These are phyloP conservation scores for Halcyon smyrnensis DNA, from an alignment of 2,797 vertebrate species.

Conservation along the genomic window DNA sequence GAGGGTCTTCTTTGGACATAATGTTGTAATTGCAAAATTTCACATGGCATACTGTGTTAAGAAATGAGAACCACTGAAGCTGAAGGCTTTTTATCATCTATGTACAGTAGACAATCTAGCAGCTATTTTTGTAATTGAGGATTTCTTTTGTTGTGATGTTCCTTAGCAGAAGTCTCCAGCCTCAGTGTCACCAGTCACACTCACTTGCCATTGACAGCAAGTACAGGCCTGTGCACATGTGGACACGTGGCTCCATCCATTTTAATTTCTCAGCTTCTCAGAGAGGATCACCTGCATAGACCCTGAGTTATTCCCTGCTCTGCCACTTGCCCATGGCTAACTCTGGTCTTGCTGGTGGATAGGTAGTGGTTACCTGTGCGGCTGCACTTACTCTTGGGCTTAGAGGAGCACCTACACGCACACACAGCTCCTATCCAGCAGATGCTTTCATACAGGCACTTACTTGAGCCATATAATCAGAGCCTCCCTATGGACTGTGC, in stretches of 20 bases:
- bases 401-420: fast-evolving
- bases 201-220: background rate
- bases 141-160: background rate
- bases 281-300: background rate
- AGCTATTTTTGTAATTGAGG: background rate
- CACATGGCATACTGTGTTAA: fast-evolving
- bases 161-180: background rate
- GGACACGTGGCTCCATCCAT: fast-evolving
- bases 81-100: background rate
- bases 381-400: background rate
- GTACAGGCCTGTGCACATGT: background rate
- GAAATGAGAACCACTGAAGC: background rate
- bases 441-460: background rate
- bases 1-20: background rate
- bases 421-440: background rate
- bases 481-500: fast-evolving
- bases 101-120: background rate
- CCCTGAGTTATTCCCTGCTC: background rate
- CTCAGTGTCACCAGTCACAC: background rate
- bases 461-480: fast-evolving
- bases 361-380: background rate
- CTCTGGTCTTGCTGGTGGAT: background rate
- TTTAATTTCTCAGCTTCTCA: background rate
- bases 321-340: fast-evolving
- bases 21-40: background rate